Percentiles rank a stretch among this genome's conserved stretches.
These are phyloP conservation scores for Xestoiulus laeticollis DNA, from an alignment of 2,888 invertebrate genomes.

Conservation along the genomic window DNA sequence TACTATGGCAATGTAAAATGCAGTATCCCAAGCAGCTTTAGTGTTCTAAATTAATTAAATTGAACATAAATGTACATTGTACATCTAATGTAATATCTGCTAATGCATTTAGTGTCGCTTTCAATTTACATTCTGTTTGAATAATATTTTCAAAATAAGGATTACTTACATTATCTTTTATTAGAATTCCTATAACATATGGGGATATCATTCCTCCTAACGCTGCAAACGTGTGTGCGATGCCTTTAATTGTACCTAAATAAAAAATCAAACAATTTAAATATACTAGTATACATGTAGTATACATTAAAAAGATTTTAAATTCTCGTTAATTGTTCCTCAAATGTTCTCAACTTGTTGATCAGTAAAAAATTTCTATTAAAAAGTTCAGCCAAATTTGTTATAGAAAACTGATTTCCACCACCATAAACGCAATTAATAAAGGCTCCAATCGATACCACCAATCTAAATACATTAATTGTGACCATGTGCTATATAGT, in stretches of 20 bases:
- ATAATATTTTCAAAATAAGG: background rate
- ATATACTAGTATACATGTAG: no score
- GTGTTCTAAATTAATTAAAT: conserved; percentile 9
- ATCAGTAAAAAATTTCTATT: no score
- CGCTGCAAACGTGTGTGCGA: background rate
- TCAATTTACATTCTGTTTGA: background rate
- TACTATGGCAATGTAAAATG: conserved; percentile 23
- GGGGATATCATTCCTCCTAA: conserved; percentile 13
- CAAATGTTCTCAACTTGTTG: no score
- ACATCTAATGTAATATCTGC: no score
- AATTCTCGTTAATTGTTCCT: no score
- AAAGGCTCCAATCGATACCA: no score
- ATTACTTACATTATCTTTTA: conserved; percentile 33
- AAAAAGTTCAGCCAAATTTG: no score
- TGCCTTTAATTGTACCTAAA: conserved; percentile 46
- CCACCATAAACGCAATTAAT: no score
- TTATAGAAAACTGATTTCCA: no score
- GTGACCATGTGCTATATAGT: no score
- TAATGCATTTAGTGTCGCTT: background rate
- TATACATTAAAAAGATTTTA: no score
- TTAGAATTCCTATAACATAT: conserved; percentile 37
- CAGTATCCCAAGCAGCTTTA: background rate
- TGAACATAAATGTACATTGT: background rate
- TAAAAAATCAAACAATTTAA: background rate
- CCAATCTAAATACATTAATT: no score